Percentiles rank a stretch among this genome's conserved stretches.
phyloP scores from a whole-genome alignment of 1,140 invertebrate species.

The Lasioglossum baleicum region DNA sequence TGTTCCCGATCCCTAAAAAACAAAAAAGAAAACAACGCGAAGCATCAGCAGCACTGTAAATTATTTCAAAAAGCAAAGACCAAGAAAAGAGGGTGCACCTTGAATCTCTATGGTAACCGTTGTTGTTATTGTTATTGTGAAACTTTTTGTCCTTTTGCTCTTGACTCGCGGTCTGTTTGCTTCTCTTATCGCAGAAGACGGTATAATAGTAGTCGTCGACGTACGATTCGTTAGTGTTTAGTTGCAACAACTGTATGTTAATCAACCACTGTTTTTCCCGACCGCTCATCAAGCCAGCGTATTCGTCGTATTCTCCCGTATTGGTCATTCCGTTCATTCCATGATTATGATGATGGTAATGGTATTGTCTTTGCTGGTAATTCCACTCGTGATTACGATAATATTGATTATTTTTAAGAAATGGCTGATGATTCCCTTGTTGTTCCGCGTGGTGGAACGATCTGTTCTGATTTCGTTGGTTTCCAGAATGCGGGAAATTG shows the following conservation, averaged over 20 bases:
- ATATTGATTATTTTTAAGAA: constrained; percentile 77
- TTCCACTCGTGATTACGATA: constrained; percentile 72
- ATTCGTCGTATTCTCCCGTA: constrained; percentile 85
- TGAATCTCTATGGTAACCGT: constrained; percentile 75
- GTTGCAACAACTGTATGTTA: constrained; percentile 94
- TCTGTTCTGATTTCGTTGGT: constrained; percentile 74
- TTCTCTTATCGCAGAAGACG: constrained; percentile 78
- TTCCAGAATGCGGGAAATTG: constrained; percentile 73
- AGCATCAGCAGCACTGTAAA: background rate
- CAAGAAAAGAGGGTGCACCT: constrained; percentile 58
- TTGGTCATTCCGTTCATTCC: constrained; percentile 69
- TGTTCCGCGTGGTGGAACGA: constrained; percentile 69
- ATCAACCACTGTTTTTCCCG: constrained; percentile 96
- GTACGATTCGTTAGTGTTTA: constrained; percentile 92
- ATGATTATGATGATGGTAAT: constrained; percentile 68
- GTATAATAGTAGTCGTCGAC: constrained; percentile 93
- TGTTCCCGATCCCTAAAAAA: constrained; percentile 73
- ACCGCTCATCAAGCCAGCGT: constrained; percentile 93
- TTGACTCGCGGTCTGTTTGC: constrained; percentile 75
- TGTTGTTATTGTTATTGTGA: constrained; percentile 66
- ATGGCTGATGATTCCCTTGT: constrained; percentile 71
- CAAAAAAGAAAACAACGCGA: constrained; percentile 3
- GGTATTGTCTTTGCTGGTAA: constrained; percentile 69
- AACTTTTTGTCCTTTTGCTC: constrained; percentile 79
- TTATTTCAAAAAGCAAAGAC: background rate